Base-by-base conservation (phyloP, 2,113 vertebrate species). In the Parus major region DNA sequence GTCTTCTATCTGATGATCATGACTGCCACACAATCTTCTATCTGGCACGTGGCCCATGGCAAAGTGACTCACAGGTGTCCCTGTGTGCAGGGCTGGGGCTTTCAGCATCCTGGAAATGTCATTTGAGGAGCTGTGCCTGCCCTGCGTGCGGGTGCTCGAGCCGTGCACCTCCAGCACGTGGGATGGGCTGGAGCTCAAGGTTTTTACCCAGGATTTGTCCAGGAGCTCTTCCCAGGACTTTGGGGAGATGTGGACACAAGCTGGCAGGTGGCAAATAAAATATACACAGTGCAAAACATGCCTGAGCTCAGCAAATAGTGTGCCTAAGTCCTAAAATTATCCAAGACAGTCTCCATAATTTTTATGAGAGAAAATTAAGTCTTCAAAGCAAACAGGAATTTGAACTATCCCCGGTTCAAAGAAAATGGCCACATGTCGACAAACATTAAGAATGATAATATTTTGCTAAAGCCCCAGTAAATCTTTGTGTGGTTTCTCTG, bases 361-460 rank as follows among this genome's bases (percentile, higher is more conserved):
- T 96, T 96, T 87, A 95, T 92, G 94, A 96, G 88, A 88, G 95
- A 96, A 95, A 91, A 92, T 94, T 81, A 96, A 92, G 83, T 95
- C 97, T 97, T 98, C 96, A 93, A 95, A 97, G 95, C 90, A 95
- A 93, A 81, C 69, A 79, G 76, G 94, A 97, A 96, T 97, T 96
- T 92, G 68, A 95, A 91, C 70, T 73, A 95, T 97, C 91, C 95
- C 72, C 12, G 10, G 94, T 97, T 97, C 96, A 97, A 96, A 97
- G 96, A 93, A 88, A 95, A 97, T 94, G 91, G 95, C 95, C 92
- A 94, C 94, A 97, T 93, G 95, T 96, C 29, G 63, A 95, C 95
- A 97, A 97, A 97, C 96, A 95, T 96, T 91, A 95, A 94, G 94
- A 97, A 97, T 81, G 95, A 97, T 96, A 96, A 97, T 97, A 92